A percentile compares a stretch with the other conserved stretches of the same genome.
Evolutionary conservation across 1,140 invertebrate genomes (phyloP).

Genomic region (Caenorhabditis elegans): WBcel235 BX284603.4:11353501-11354000

Average conservation of each 20-base stretch:
- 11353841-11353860: not conserved
- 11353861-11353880: not conserved
- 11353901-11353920: too few relatives aligned
- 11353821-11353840: slow-evolving; percentile 2
- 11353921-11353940: too few relatives aligned
- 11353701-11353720: too few relatives aligned
- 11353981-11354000: too few relatives aligned
- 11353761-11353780: slow-evolving; percentile 20
- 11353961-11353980: too few relatives aligned
- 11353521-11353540: too few relatives aligned
- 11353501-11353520: too few relatives aligned
- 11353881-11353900: not conserved
- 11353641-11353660: slow-evolving; percentile 56
- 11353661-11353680: slow-evolving; percentile 55
- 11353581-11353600: too few relatives aligned
- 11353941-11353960: too few relatives aligned
- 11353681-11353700: slow-evolving; percentile 56
- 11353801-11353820: slow-evolving; percentile 4
- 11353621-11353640: slow-evolving; percentile 47
- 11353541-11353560: too few relatives aligned
- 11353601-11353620: too few relatives aligned
- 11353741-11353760: slow-evolving; percentile 7
- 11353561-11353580: too few relatives aligned
- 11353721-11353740: slow-evolving; percentile 13
- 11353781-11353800: slow-evolving; percentile 29